Conservation (phyloP, 2,888 invertebrate species). For the Tanytarsus gracilentus region DNA sequence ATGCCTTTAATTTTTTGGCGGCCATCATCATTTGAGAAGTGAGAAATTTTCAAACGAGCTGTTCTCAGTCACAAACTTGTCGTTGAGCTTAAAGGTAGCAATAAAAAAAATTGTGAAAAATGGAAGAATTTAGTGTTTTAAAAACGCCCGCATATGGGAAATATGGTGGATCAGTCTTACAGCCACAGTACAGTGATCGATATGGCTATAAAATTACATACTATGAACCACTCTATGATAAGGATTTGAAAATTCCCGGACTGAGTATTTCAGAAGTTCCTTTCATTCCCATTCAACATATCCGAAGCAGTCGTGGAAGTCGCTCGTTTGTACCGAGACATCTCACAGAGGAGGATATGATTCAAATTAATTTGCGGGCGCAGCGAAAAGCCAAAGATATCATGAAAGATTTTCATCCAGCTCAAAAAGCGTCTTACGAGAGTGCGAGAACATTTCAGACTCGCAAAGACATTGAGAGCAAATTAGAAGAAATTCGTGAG, state of each 20-base stretch:
- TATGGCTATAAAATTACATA: slow-evolving; percentile 14
- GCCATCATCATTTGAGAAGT: background rate
- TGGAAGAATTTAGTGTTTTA: slow-evolving; percentile 25
- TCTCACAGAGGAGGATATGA: slow-evolving; percentile 26
- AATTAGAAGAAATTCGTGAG: slow-evolving; percentile 22
- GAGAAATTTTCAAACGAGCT: background rate
- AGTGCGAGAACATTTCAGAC: slow-evolving; percentile 12
- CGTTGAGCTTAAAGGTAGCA: background rate
- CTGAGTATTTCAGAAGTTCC: slow-evolving; percentile 22
- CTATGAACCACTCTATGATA: slow-evolving; percentile 23
- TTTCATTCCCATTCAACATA: slow-evolving; percentile 21
- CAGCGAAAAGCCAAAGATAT: slow-evolving; percentile 15
- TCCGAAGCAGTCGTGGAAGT: background rate
- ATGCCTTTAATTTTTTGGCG: background rate
- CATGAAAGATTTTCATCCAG: slow-evolving; percentile 25
- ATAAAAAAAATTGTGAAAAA: slow-evolving; percentile 7
- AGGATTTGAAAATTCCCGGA: slow-evolving; percentile 24
- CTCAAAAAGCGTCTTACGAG: slow-evolving; percentile 17
- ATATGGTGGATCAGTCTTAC: background rate
- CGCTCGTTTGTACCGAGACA: slow-evolving; percentile 15
- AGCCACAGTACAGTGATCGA: slow-evolving; percentile 7
- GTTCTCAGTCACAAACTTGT: background rate
- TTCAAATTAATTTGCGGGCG: slow-evolving; percentile 22
- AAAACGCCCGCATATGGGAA: slow-evolving; percentile 24
- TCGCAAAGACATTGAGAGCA: slow-evolving; percentile 18